Evolutionary conservation across 1,140 invertebrate genomes (phyloP), one percentile per base, ranked within the genome.

Genomic region (Galleria mellonella): DNA sequence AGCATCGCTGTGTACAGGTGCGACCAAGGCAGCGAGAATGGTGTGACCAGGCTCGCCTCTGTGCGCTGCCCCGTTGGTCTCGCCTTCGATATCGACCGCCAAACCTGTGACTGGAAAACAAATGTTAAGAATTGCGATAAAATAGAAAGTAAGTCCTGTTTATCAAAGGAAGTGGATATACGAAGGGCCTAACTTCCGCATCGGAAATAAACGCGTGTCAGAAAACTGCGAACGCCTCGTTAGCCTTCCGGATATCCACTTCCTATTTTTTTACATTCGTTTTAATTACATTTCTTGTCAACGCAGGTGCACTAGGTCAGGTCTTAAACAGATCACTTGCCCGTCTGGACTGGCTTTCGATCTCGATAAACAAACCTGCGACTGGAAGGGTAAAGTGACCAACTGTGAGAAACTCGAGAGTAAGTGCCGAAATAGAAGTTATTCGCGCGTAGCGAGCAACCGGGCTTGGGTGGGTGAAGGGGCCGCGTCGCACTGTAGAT

Each of bases 301-400:
- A 78, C 63, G 68, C 90, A 95, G 94, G 93, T 95, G 94, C 91
- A 95, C 94, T 90, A 94, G 92, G 89, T 94, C 93, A 89, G 94
- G 94, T 90, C 91, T 95, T 89, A 94, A 94, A 93, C 92, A 94
- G 92, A 95, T 97, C 89, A 94, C 93, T 88, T 97, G 96, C 87
- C 95, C 95, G 75, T 94, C 94, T 83, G 95, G 95, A 89, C 91
- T 97, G 90, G 93, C 94, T 89, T 97, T 97, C 91, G 96, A 97
- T 91, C 92, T 97, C 89, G 93, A 96, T 90, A 96, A 96, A 91
- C 96, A 97, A 90, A 97, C 95, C 87, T 97, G 96, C 89, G 95
- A 97, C 90, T 97, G 96, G 95, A 97, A 96, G 90, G 94, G 92
- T 89, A 96, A 97, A 92, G 95, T 97, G 89, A 94, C 90, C 90